These are phyloP conservation scores for Papilio machaon DNA, from an alignment of 1,140 invertebrate species.

Conservation along the genomic window DNA sequence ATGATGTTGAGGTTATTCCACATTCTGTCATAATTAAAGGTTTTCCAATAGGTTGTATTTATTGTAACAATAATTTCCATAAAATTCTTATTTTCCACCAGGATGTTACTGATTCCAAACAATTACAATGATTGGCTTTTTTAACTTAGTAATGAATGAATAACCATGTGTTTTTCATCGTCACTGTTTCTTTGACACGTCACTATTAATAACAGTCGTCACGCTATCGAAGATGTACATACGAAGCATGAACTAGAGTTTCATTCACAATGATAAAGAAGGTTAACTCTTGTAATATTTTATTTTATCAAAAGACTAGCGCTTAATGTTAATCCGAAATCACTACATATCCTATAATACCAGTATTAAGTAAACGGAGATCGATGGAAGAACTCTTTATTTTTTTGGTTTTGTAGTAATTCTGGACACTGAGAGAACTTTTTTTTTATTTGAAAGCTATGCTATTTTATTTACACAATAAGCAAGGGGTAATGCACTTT, in stretches of 20 bases:
- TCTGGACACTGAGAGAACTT: too few relatives aligned
- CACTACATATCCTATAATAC: too few relatives aligned
- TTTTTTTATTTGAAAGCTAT: too few relatives aligned
- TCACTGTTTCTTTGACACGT: conserved; percentile 65
- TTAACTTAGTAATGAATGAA: conserved; percentile 53
- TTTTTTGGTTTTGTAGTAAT: too few relatives aligned
- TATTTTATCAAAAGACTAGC: too few relatives aligned
- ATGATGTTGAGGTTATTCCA: neutral
- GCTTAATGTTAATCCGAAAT: too few relatives aligned
- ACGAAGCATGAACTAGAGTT: neutral
- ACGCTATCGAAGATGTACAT: conserved; percentile 48
- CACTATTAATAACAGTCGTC: conserved; percentile 59
- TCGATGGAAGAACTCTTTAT: too few relatives aligned
- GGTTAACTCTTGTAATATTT: too few relatives aligned
- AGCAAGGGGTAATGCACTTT: too few relatives aligned
- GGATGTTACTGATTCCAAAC: conserved; percentile 49
- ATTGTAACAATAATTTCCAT: conserved; percentile 34
- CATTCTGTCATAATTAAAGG: neutral
- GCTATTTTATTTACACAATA: too few relatives aligned
- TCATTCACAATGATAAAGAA: neutral
- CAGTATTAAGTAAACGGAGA: too few relatives aligned
- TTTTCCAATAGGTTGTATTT: conserved; percentile 2
- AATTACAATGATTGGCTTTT: conserved; percentile 49
- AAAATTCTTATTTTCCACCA: conserved; percentile 43
- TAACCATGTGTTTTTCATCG: conserved; percentile 54